Evolutionary conservation across 2,113 vertebrate species (phyloP).

Genomic region (Amphiprion ocellaris): DNA sequence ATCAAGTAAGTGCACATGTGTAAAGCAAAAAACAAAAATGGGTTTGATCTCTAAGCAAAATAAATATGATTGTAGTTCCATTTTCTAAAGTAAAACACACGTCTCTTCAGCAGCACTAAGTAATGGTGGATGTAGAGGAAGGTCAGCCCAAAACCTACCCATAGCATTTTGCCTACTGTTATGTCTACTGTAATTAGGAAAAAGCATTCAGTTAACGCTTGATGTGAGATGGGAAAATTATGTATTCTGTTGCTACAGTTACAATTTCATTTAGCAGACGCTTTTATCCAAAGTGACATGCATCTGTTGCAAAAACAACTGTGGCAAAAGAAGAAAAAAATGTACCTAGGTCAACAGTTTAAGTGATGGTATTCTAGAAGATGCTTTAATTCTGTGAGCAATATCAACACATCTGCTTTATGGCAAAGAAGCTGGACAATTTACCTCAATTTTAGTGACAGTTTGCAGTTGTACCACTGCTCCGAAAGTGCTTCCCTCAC

Average conservation of each 20-base stretch:
- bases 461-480: background rate
- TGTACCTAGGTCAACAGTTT: conserved; percentile 4
- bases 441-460: conserved; percentile 10
- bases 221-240: background rate
- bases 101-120: background rate
- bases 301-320: too few species aligned
- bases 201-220: conserved; percentile 11
- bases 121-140: background rate
- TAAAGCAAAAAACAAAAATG: too few species aligned
- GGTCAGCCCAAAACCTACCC: background rate
- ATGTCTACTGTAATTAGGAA: background rate
- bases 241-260: background rate
- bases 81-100: background rate
- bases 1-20: too few species aligned
- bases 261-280: too few species aligned
- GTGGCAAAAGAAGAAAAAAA: background rate
- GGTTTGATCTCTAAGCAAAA: too few species aligned
- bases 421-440: conserved; percentile 3
- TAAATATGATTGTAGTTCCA: background rate
- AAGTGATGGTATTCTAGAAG: background rate
- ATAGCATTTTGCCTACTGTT: background rate
- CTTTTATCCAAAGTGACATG: too few species aligned
- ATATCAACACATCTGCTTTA: conserved; percentile 12
- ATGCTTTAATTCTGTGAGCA: background rate
- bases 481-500: background rate